Evolutionary conservation across 2,113 vertebrate species (phyloP).

Genomic region (Telmatochromis sp.): DNA sequence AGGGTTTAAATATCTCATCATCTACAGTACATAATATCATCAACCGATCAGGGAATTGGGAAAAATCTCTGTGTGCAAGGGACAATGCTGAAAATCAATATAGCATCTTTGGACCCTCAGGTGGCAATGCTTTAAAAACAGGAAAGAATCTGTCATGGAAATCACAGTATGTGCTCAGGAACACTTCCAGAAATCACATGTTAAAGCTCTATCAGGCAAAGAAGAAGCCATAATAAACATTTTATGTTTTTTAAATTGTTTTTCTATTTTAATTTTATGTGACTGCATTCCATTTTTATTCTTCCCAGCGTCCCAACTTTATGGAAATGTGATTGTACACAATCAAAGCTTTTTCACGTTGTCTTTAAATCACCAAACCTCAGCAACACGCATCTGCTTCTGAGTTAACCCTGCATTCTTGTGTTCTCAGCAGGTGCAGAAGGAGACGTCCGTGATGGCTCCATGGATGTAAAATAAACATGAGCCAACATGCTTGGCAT

Average conservation of each 20-base stretch:
- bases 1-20: background rate
- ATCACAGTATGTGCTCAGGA: background rate
- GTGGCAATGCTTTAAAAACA: background rate
- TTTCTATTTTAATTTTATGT: background rate
- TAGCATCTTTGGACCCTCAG: background rate
- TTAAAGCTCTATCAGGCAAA: background rate
- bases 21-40: background rate
- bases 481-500: background rate
- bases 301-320: background rate
- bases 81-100: background rate
- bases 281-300: background rate
- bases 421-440: conserved; percentile 72
- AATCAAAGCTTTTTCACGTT: background rate
- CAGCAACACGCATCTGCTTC: background rate
- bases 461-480: conserved; percentile 75
- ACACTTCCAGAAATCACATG: background rate
- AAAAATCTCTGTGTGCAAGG: background rate
- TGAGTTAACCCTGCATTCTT: background rate
- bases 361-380: background rate
- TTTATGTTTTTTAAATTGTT: background rate
- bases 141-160: background rate
- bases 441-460: conserved; percentile 71
- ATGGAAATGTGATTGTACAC: background rate
- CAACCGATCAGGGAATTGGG: background rate
- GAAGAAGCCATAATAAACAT: background rate